Evolutionary conservation across 2,113 vertebrate species (phyloP), one percentile per base, ranked within the genome.

Genomic region (Oxyura jamaicensis): DNA sequence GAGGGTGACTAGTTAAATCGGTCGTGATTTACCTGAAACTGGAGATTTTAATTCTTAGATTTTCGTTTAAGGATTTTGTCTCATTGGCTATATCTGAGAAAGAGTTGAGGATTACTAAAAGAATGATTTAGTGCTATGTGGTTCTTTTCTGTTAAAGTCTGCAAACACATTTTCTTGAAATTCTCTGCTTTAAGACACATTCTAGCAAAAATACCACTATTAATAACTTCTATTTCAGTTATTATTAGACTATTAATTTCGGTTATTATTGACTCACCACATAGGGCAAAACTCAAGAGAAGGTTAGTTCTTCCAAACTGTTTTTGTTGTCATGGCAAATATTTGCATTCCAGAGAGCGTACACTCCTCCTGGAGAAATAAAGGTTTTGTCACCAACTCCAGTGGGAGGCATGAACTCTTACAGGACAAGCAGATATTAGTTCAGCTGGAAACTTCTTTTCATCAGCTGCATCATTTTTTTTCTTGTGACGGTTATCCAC

Each of bases 371-470:
- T 5, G 16, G 55, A 87, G 59, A 66, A 96, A 53, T n/a, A 3
- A 65, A 28, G 73, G 14, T 84, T 92, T 84, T 94, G 76, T 95
- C 72, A 63, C 63, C 78, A 60, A 39, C 62, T 88, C 79, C 68
- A 73, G 73, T 39, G 55, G 73, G 91, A 92, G 82, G 63, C 82
- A 72, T 80, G 90, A 95, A 83, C 63, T 93, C 63, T 85, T 83
- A 41, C 60, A 88, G 79, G 73, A 58, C 4, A 6, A 93, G 48
- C 60, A 87, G 83, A 71, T 96, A 44, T 67, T 97, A 78, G 56
- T 80, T 93, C 94, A 96, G 59, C 88, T 95, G 88, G 88, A 83
- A 94, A 55, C 8, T 18, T 68, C 77, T 91, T 91, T 90, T 88
- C 42, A 83, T 75, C 68, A 84, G 42, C 77, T 96, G 55, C 59